phyloP scores from a whole-genome alignment of 2,113 vertebrate genomes.

The Bambusicola thoracicus region DNA sequence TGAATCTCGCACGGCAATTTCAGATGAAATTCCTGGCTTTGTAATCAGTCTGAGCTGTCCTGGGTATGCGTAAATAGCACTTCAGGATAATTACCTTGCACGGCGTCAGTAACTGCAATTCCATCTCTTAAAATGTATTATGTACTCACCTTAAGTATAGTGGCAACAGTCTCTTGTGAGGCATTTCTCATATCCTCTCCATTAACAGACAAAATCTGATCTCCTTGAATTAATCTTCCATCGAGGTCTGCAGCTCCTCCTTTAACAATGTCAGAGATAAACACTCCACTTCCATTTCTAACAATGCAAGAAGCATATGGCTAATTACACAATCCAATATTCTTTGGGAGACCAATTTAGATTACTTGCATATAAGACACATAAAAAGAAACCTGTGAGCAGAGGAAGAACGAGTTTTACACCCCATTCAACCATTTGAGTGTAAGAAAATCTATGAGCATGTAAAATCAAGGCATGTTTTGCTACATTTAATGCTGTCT shows the following conservation, averaged over 20 bases:
- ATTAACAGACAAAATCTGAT: constrained; percentile 94
- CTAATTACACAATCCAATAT: constrained; percentile 65
- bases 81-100: constrained; percentile 27
- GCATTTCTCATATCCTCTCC: constrained; percentile 89
- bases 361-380: constrained; percentile 50
- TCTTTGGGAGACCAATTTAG: constrained; percentile 57
- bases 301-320: constrained; percentile 65
- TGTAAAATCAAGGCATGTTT: constrained; percentile 15
- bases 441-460: not conserved
- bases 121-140: not conserved
- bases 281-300: constrained; percentile 89
- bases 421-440: not conserved
- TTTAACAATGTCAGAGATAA: constrained; percentile 96
- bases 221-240: constrained; percentile 95
- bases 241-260: constrained; percentile 94
- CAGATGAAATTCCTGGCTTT: not conserved
- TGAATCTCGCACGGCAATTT: constrained; percentile 6
- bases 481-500: constrained; percentile 17
- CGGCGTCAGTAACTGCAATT: constrained; percentile 14
- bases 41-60: constrained; percentile 19
- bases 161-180: constrained; percentile 92
- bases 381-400: constrained; percentile 60
- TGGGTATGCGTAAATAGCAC: not conserved
- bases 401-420: constrained; percentile 36
- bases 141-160: constrained; percentile 89